Conservation (phyloP, 2,888 invertebrate genomes). For the Ophion ventricosus region DNA sequence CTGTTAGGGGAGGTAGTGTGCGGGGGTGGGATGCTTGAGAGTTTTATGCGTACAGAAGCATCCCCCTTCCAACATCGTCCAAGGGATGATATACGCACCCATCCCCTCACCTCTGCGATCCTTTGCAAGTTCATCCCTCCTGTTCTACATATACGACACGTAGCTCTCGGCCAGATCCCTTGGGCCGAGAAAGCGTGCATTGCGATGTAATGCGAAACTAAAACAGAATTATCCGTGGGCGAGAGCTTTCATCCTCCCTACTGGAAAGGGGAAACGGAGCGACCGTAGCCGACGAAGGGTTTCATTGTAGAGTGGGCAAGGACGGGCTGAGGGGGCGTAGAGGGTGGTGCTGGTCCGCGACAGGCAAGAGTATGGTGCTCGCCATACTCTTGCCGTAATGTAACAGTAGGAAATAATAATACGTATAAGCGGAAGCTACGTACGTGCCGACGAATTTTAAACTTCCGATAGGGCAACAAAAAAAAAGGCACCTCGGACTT, state of each 20-base stretch:
- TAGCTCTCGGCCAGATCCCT: constrained; percentile 44
- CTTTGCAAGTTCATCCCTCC: constrained; percentile 33
- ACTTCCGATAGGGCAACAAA: constrained; percentile 17
- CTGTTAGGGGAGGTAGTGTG: background rate
- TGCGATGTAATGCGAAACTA: constrained; percentile 81
- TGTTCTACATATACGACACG: constrained; percentile 39
- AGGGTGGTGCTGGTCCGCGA: background rate
- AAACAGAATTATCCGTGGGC: constrained; percentile 79
- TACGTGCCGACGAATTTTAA: constrained; percentile 48
- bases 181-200: constrained; percentile 71
- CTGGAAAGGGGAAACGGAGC: constrained; percentile 32
- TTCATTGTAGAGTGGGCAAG: constrained; percentile 20
- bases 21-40: constrained; percentile 46
- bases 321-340: background rate
- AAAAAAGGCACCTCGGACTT: background rate
- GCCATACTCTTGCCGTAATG: constrained; percentile 25
- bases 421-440: constrained; percentile 20
- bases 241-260: constrained; percentile 69
- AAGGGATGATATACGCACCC: constrained; percentile 46
- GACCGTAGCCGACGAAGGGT: constrained; percentile 55
- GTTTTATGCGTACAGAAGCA: constrained; percentile 55
- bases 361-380: background rate
- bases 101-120: constrained; percentile 30
- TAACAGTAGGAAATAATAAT: constrained; percentile 48
- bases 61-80: constrained; percentile 18